Conservation (phyloP, 1,140 invertebrate species). For the Callitettix versicolor region DNA sequence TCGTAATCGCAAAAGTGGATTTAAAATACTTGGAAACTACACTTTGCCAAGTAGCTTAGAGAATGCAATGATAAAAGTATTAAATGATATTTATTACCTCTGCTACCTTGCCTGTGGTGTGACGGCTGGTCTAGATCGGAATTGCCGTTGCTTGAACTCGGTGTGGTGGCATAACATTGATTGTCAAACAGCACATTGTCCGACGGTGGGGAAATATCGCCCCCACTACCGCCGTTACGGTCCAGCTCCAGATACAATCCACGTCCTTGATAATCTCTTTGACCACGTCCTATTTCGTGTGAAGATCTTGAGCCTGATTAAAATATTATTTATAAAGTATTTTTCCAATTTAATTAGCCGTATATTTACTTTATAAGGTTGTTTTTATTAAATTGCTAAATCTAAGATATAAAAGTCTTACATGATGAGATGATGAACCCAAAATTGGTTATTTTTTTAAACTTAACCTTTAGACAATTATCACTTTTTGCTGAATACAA, state of each 20-base stretch:
- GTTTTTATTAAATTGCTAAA: background rate
- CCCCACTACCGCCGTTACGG: conserved; percentile 47
- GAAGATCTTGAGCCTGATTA: conserved; percentile 39
- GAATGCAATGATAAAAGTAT: background rate
- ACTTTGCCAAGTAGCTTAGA: too few species aligned
- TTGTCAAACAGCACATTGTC: conserved; percentile 89
- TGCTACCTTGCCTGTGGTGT: conserved; percentile 47
- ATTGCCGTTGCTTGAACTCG: conserved; percentile 81
- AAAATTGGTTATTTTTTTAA: too few species aligned
- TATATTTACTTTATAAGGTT: background rate
- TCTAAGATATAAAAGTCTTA: background rate
- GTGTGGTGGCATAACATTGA: conserved; percentile 85
- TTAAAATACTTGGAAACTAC: too few species aligned
- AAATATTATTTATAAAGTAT: background rate
- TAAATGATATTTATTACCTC: background rate
- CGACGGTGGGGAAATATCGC: conserved; percentile 74
- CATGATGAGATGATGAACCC: too few species aligned
- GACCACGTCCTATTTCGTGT: conserved; percentile 46
- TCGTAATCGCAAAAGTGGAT: too few species aligned
- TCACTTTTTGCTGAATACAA: too few species aligned
- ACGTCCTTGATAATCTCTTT: conserved; percentile 27
- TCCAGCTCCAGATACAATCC: conserved; percentile 74
- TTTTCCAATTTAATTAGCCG: background rate
- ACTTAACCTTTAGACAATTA: too few species aligned
- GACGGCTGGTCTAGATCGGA: conserved; percentile 69